Evolutionary conservation across 2,113 vertebrate genomes (phyloP), one percentile per base, ranked within the genome.

Genomic region (Cettia cetti): DNA sequence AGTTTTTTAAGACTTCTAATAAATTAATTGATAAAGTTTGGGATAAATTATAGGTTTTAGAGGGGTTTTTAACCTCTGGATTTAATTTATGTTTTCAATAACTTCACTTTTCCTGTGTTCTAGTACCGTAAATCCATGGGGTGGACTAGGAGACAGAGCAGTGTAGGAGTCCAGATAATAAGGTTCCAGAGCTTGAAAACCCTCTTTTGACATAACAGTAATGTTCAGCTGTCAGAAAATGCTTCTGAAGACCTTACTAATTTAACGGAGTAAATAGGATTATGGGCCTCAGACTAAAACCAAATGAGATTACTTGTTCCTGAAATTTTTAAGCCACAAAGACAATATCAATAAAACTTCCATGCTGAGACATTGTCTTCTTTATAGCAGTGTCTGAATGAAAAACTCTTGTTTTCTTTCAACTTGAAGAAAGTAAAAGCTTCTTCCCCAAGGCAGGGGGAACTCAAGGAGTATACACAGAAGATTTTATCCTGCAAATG

Each of bases 1-100:
- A 95, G 98, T 59, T 91, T 70, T 92, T 31, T 94, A 75, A 94
- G 85, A 82, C 33, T 90, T 83, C 40, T 42, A 13, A 79, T 88
- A 86, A 76, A 86, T 37, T 39, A 82, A 63, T 86, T 18, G 18
- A 61, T 92, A 82, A 72, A 39, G 1, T 60, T 94, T 70, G 47
- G 72, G 57, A 15, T 31, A 89, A 83, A 79, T 37, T 52, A 24
- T 40, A 75, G 24, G 11, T 88, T 94, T 95, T 95, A 23, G 93
- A 27, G 45, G 5, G 9, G 2, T 69, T 89, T 91, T 56, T 44
- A 37, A 86, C 40, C 37, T 79, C 78, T 47, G 9, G 23, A 28
- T 93, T 92, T 63, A 52, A 44, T 53, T 70, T 69, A 15, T 61
- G 8, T 74, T 81, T 93, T 74, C 47, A 52, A 15, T 26, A 80